Percentiles rank a stretch among this genome's conserved stretches.
These are phyloP conservation scores for Trachymyrmex cornetzi DNA, from an alignment of 1,140 invertebrate genomes.

Conservation along the genomic window DNA sequence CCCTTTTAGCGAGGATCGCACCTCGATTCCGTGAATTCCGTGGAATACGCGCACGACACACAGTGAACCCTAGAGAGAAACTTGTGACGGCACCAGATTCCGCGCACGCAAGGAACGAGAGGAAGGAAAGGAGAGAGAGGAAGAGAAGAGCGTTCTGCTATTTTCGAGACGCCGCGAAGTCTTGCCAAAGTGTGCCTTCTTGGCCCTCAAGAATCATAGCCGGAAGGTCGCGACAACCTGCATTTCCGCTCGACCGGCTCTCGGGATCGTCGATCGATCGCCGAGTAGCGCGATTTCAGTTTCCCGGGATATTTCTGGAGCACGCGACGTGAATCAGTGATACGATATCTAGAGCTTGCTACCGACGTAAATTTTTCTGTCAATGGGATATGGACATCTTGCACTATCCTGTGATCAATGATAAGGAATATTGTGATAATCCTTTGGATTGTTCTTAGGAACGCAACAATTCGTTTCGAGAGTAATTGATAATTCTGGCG, in stretches of 20 bases:
- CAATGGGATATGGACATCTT: neutral
- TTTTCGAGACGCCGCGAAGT: slow-evolving; percentile 74
- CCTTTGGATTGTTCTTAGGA: neutral
- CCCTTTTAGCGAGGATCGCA: neutral
- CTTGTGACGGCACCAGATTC: neutral
- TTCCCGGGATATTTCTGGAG: neutral
- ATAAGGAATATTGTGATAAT: slow-evolving; percentile 25
- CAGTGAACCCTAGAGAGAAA: neutral
- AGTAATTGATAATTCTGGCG: neutral
- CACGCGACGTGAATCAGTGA: neutral
- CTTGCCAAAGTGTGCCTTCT: slow-evolving; percentile 70
- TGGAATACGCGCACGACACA: neutral
- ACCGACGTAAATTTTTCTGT: neutral
- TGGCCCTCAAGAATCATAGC: slow-evolving; percentile 41
- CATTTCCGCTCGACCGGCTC: slow-evolving; percentile 26
- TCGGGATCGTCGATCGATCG: slow-evolving; percentile 36
- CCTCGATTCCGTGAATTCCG: neutral
- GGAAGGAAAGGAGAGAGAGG: slow-evolving; percentile 16
- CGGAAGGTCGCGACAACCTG: slow-evolving; percentile 59
- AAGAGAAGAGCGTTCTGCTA: slow-evolving; percentile 65
- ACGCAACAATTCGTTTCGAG: neutral
- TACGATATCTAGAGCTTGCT: neutral
- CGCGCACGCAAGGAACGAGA: slow-evolving; percentile 41
- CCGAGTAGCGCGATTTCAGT: neutral
- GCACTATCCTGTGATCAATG: neutral